Base-by-base conservation (phyloP, 2,113 vertebrate species). In the Lethenteron camtschaticum region DNA sequence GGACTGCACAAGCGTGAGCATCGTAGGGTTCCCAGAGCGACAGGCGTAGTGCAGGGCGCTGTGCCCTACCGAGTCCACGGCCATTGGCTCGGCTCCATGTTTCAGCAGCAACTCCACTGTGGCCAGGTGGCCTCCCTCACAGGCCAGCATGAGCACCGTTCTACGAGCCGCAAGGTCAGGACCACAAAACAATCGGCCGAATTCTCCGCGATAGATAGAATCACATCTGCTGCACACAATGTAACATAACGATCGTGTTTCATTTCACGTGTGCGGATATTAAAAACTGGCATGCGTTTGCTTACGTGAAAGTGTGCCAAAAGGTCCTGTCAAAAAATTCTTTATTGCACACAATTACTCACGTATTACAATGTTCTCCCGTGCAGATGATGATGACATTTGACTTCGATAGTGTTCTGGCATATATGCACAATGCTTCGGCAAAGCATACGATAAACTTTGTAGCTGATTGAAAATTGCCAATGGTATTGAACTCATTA, bases 111-210 rank as follows among this genome's bases (percentile, higher is more conserved):
- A 74, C 70, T 95, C 88, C 20, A 83, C 81, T 1, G 80, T 77
- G 18, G 77, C 74, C 10, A 77, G 73, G 24, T 73, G 80, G 68
- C 77, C 81, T 71, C 75, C 78, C 80, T 99, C 88, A 72, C 81
- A 81, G 60, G 86, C 88, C 73, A 90, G 75, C 83, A 99, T 94
- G 74, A 96, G 78, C 57, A 84, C 81, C 9, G 87, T 89, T 79
- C 94, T 99, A 78, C 57, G 74, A 69, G 71, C 55, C 66, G 4
- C 24, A 8, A 75, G 2, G 78, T 5, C 60, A 55, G 57, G 57
- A 18, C 11, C 56, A 72, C 74, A 56, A 14, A 18, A 71, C 14
- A 73, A 68, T 70, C 9, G 55, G 68, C 24, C 57, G 58, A 71
- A 66, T 18, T 7, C 18, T 7, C 14, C 18, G 18, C 7, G 60